Conservation (phyloP, 1,140 invertebrate species). For the Trinorchestia longiramus region DNA sequence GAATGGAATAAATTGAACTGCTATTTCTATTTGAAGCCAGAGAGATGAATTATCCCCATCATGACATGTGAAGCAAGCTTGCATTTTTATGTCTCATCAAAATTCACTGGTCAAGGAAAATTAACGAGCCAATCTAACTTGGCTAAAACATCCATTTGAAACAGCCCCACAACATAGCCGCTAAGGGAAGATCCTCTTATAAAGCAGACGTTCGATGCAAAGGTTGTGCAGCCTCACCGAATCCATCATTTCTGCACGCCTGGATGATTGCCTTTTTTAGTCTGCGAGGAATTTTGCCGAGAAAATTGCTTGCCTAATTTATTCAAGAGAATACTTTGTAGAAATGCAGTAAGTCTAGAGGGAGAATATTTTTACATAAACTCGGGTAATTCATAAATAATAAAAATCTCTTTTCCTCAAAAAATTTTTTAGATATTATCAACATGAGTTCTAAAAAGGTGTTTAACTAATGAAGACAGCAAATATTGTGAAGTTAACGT, state of each 20-base stretch:
- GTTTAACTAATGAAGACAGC: neutral
- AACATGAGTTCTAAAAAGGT: neutral
- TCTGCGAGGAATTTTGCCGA: neutral
- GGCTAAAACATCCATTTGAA: neutral
- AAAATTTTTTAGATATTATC: neutral
- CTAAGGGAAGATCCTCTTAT: neutral
- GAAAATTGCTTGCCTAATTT: conserved; percentile 9
- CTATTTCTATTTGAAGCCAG: neutral
- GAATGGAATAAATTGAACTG: neutral
- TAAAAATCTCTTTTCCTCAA: neutral
- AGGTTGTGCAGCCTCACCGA: neutral
- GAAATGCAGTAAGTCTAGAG: neutral
- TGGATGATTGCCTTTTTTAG: neutral
- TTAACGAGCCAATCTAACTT: neutral
- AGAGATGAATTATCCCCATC: neutral
- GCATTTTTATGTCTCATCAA: neutral
- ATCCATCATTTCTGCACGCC: neutral
- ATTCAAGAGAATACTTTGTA: neutral
- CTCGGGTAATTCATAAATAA: no score
- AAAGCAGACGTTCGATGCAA: neutral
- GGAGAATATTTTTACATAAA: neutral
- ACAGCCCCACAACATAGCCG: no score
- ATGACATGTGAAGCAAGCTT: neutral
- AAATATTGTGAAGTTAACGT: neutral
- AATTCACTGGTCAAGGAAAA: neutral